These are phyloP conservation scores for Conus ventricosus DNA, from an alignment of 1,140 invertebrate genomes.

Conservation along the genomic window DNA sequence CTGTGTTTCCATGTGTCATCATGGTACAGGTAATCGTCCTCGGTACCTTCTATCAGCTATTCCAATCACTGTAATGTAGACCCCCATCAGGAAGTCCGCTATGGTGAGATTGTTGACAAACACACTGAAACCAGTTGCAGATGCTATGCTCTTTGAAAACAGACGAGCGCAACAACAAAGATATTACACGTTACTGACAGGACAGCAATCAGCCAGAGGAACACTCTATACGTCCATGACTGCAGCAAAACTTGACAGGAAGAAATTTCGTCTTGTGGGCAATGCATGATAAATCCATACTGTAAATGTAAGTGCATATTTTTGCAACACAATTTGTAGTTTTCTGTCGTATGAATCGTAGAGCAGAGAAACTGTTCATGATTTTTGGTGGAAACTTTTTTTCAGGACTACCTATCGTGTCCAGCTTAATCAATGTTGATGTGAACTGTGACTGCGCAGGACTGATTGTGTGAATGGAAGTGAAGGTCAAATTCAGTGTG, in stretches of 20 bases:
- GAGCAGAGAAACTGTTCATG: constrained; percentile 33
- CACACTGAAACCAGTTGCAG: background rate
- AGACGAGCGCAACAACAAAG: constrained; percentile 26
- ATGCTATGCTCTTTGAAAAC: background rate
- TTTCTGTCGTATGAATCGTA: constrained; percentile 29
- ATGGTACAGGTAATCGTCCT: constrained; percentile 46
- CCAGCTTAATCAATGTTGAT: background rate
- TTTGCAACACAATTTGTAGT: constrained; percentile 49
- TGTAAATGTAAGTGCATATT: background rate
- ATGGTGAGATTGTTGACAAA: background rate
- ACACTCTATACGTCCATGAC: constrained; percentile 13
- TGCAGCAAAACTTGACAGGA: constrained; percentile 53
- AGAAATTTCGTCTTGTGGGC: constrained; percentile 45
- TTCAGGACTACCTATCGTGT: constrained; percentile 35
- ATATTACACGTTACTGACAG: constrained; percentile 50
- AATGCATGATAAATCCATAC: constrained; percentile 26
- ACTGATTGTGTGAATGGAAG: background rate
- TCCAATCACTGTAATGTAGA: constrained; percentile 61
- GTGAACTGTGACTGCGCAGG: background rate
- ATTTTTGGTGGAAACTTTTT: constrained; percentile 25
- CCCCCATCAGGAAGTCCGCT: constrained; percentile 67
- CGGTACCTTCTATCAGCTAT: constrained; percentile 50
- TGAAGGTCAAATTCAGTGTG: constrained; percentile 17
- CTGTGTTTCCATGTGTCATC: constrained; percentile 53
- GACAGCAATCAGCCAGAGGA: constrained; percentile 43